phyloP scores from a whole-genome alignment of 2,888 invertebrate species.

The Agrotis exclamationis region DNA sequence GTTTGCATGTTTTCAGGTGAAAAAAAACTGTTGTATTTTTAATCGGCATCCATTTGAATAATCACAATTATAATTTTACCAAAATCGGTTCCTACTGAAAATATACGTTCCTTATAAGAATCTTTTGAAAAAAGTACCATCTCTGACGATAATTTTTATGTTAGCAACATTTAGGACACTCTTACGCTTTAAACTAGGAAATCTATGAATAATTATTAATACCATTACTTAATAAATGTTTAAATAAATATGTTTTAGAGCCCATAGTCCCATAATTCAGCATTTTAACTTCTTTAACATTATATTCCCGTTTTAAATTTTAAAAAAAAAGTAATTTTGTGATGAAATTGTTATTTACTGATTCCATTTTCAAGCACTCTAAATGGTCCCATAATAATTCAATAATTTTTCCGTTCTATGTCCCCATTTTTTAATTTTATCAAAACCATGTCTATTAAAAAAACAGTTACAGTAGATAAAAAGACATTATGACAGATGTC shows the following conservation, averaged over 20 bases:
- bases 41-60: background rate
- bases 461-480: fast-evolving
- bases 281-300: too few relatives aligned
- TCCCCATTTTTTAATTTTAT: background rate
- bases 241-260: too few relatives aligned
- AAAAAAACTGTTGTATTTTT: slow-evolving; percentile 6
- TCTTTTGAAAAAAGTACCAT: background rate
- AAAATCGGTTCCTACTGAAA: background rate
- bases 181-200: too few relatives aligned
- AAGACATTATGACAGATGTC: background rate
- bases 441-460: background rate
- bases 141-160: background rate
- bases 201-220: too few relatives aligned
- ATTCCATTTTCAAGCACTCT: background rate
- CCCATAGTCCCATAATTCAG: too few relatives aligned
- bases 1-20: slow-evolving; percentile 45
- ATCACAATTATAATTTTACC: background rate
- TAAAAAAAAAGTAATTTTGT: background rate
- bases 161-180: background rate
- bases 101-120: background rate
- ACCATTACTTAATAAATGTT: too few relatives aligned
- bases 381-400: background rate
- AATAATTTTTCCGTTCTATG: background rate
- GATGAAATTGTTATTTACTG: background rate
- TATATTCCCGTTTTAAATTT: too few relatives aligned